Evolutionary conservation across 92 coral and sea anemone genomes (phyloP).

Genomic region (Zoanthus sociatus): DNA sequence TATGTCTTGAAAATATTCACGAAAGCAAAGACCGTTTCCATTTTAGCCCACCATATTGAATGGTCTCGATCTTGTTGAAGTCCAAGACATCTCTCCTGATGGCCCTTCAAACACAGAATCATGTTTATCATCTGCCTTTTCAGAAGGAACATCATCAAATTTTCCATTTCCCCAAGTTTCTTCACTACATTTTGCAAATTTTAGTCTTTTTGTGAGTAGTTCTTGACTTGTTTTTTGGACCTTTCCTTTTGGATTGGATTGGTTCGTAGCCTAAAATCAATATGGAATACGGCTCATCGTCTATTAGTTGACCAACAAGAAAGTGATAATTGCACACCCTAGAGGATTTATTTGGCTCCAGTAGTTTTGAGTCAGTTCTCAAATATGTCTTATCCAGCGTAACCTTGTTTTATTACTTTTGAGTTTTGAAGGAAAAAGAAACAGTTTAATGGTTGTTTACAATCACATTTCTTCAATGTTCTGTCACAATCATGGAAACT

Average conservation of each 20-base stretch:
- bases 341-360: constrained; percentile 41
- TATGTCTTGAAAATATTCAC: background rate
- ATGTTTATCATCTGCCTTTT: constrained; percentile 9
- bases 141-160: background rate
- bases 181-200: background rate
- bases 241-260: constrained; percentile 30
- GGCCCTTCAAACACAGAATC: constrained; percentile 23
- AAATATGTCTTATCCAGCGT: constrained; percentile 42
- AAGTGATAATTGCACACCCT: constrained; percentile 49
- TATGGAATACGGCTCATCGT: constrained; percentile 17
- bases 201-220: constrained; percentile 13
- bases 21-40: constrained; percentile 10
- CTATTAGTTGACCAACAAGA: constrained; percentile 27
- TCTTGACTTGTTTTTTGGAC: constrained; percentile 1
- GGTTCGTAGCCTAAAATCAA: constrained; percentile 12
- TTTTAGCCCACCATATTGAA: constrained; percentile 8
- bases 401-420: constrained; percentile 37
- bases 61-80: constrained; percentile 7
- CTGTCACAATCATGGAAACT: constrained; percentile 46
- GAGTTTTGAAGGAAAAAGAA: constrained; percentile 49
- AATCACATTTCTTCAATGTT: constrained; percentile 50
- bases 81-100: constrained; percentile 19
- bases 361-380: constrained; percentile 34
- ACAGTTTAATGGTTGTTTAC: constrained; percentile 50
- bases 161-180: background rate